Conservation (phyloP, 2,113 vertebrate species). For the Oryzias javanicus region DNA sequence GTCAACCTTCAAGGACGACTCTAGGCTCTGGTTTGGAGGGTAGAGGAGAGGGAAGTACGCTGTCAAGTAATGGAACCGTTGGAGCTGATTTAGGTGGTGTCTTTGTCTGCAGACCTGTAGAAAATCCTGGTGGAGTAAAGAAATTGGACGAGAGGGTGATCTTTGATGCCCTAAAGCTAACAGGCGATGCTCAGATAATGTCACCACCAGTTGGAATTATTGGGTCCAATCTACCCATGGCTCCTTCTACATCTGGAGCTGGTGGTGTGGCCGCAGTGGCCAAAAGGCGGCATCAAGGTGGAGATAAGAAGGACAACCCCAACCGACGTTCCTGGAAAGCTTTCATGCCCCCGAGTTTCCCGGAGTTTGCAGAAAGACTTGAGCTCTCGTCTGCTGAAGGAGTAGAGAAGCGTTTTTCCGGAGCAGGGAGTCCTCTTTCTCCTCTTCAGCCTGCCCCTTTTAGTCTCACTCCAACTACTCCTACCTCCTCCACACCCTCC, state of each 20-base stretch:
- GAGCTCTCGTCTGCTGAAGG: constrained; percentile 81
- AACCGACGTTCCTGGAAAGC: constrained; percentile 97
- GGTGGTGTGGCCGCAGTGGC: constrained; percentile 79
- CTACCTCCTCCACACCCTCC: constrained; percentile 66
- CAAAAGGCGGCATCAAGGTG: constrained; percentile 84
- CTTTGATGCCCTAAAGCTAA: constrained; percentile 95
- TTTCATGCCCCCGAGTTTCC: constrained; percentile 94
- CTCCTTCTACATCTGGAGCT: constrained; percentile 64
- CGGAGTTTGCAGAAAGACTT: constrained; percentile 91
- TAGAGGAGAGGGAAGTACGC: constrained; percentile 83
- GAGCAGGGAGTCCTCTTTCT: constrained; percentile 71
- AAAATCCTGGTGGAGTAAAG: constrained; percentile 73
- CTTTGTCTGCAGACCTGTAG: constrained; percentile 78
- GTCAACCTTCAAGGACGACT: constrained; percentile 91
- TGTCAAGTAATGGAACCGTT: constrained; percentile 96
- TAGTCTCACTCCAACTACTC: constrained; percentile 51
- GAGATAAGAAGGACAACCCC: constrained; percentile 87
- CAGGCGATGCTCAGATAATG: constrained; percentile 85
- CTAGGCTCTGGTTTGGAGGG: constrained; percentile 81
- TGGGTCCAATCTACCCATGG: constrained; percentile 58
- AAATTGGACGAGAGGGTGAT: constrained; percentile 95
- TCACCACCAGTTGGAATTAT: constrained; percentile 54
- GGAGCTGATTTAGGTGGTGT: constrained; percentile 79
- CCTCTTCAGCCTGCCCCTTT: constrained; percentile 56
- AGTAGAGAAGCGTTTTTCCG: constrained; percentile 83